phyloP scores from a whole-genome alignment of 1,140 invertebrate species.

The Procambarus clarkii region DNA sequence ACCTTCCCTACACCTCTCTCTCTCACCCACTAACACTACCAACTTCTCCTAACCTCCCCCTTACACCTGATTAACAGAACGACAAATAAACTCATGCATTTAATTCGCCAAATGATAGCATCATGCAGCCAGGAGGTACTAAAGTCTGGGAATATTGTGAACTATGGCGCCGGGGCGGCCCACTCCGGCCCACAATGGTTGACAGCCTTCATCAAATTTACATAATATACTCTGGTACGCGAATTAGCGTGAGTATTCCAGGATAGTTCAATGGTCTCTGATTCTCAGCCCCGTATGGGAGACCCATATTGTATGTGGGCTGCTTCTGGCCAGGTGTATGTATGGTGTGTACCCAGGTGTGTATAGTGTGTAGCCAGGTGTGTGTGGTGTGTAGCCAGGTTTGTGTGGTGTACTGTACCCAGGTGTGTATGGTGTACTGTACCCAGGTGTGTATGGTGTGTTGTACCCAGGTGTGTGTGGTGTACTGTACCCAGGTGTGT shows the following conservation, averaged over 20 bases:
- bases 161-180: background rate
- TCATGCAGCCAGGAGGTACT: background rate
- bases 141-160: background rate
- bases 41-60: background rate
- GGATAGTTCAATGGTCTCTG: background rate
- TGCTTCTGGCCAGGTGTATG: no score
- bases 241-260: constrained; percentile 11
- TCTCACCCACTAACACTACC: background rate
- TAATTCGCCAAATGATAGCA: background rate
- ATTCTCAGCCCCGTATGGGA: background rate
- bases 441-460: no score
- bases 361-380: no score
- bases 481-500: no score
- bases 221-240: constrained; percentile 46
- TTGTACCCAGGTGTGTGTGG: no score
- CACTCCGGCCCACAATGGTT: constrained; percentile 3
- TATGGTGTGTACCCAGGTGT: no score
- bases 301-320: no score
- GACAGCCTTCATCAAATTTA: constrained; percentile 56
- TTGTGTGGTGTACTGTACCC: no score
- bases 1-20: background rate
- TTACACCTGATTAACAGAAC: background rate
- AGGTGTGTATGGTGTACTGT: no score
- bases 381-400: no score
- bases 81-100: background rate